phyloP scores from a whole-genome alignment of 2,797 vertebrate species.

The Dendrocincla tyrannina region DNA sequence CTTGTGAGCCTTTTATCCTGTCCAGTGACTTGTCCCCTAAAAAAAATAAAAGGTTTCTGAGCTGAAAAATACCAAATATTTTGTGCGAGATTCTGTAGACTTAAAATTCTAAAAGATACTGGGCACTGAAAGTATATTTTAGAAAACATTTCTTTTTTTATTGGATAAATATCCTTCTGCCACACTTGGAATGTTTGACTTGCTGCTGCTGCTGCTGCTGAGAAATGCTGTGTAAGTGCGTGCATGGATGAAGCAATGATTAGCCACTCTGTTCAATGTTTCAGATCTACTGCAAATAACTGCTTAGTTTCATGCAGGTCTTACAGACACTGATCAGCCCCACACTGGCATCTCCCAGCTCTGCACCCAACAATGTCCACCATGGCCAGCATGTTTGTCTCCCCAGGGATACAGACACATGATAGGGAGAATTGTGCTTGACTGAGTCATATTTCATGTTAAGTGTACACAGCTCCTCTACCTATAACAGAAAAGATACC shows the following conservation, averaged over 20 bases:
- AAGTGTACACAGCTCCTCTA: background rate
- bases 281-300: background rate
- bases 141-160: background rate
- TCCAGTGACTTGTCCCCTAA: background rate
- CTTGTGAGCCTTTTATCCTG: background rate
- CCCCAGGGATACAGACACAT: background rate
- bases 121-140: background rate
- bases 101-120: background rate
- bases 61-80: background rate
- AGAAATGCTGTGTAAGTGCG: background rate
- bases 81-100: background rate
- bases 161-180: background rate
- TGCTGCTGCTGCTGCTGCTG: background rate
- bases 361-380: background rate
- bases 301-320: background rate
- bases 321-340: background rate
- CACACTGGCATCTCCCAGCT: rapidly evolving
- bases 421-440: background rate
- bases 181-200: background rate
- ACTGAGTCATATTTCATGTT: background rate
- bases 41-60: background rate
- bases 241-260: background rate
- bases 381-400: background rate
- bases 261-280: background rate
- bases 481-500: background rate